A percentile compares a stretch with the other conserved stretches of the same genome.
Evolutionary conservation across 35 echinoderm and acorn worm genomes (phyloP).

Genomic region (Anneissia japonica): DNA sequence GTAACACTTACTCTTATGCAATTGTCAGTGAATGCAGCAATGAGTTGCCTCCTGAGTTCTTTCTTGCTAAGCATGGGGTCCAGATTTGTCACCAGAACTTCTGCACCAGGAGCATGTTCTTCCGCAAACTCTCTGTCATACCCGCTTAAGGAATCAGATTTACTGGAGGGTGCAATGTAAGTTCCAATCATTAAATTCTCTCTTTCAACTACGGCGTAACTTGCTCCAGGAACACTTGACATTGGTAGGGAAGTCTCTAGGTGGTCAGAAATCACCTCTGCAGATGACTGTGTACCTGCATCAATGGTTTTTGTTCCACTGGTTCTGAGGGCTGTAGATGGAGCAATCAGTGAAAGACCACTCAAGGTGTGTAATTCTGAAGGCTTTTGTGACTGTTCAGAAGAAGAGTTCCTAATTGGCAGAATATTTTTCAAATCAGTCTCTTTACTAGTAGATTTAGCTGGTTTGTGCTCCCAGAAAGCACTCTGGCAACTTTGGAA

Average conservation of each 20-base stretch:
- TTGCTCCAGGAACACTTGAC: background rate
- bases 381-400: background rate
- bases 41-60: conserved; percentile 74
- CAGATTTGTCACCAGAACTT: conserved; percentile 83
- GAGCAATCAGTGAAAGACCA: background rate
- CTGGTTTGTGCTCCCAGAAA: background rate
- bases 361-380: background rate
- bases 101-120: conserved; percentile 27
- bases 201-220: background rate
- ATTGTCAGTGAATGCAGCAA: conserved; percentile 54
- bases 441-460: background rate
- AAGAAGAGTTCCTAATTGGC: background rate
- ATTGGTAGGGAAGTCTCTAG: background rate
- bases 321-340: background rate
- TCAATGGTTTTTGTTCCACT: background rate
- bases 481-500: background rate
- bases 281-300: no score
- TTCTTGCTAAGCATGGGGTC: conserved; percentile 78
- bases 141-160: background rate
- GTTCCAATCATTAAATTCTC: background rate
- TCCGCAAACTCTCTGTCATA: background rate
- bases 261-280: no score
- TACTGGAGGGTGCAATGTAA: background rate
- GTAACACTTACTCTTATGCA: background rate
- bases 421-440: background rate